Conservation (phyloP, 1,140 invertebrate genomes). For the Anagrus nilaparvatae region DNA sequence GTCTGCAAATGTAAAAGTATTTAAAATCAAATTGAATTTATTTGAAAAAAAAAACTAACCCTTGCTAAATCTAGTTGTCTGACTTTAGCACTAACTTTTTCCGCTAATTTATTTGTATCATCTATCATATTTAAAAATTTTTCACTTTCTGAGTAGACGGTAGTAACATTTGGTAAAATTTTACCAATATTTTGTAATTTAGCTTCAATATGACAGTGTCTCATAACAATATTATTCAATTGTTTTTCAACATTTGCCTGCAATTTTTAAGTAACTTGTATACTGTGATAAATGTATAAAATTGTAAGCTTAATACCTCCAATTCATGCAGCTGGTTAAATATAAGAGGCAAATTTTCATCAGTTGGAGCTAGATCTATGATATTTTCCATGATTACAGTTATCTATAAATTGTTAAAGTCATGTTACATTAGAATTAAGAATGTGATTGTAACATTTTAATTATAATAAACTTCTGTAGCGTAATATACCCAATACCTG, state of each 20-base stretch:
- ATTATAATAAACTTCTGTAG: no score
- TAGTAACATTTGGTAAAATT: conserved; percentile 56
- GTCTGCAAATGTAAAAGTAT: conserved; percentile 47
- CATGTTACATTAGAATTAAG: no score
- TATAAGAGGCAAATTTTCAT: no score
- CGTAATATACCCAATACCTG: no score
- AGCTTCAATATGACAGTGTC: conserved; percentile 52
- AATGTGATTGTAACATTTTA: no score
- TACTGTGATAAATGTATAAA: neutral
- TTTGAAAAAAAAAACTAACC: conserved; percentile 43
- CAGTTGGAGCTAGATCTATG: no score
- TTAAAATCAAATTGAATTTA: conserved; percentile 1
- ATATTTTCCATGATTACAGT: no score
- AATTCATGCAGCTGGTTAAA: no score
- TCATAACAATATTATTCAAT: conserved; percentile 48
- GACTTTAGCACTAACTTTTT: conserved; percentile 94
- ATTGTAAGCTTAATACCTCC: conserved; percentile 2
- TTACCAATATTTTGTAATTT: conserved; percentile 54
- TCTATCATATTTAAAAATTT: conserved; percentile 73
- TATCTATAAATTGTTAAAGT: no score
- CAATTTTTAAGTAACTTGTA: no score
- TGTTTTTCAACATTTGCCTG: conserved; percentile 50
- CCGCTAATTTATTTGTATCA: conserved; percentile 80
- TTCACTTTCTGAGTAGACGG: conserved; percentile 60
- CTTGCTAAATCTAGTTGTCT: conserved; percentile 86